phyloP scores from a whole-genome alignment of 2,113 vertebrate genomes.

The Terrapene triunguis region DNA sequence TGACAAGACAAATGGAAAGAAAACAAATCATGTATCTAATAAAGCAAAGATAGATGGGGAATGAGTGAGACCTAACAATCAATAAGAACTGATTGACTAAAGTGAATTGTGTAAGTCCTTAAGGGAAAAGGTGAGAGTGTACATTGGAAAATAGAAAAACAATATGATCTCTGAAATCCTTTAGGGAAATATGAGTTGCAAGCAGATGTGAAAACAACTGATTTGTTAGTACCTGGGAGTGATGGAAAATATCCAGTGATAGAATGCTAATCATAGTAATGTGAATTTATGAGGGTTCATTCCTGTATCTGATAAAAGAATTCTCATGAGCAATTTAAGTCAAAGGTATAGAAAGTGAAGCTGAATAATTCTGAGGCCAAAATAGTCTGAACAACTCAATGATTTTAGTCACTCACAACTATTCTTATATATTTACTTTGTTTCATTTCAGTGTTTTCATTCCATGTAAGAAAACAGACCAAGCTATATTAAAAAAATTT shows the following conservation, averaged over 20 bases:
- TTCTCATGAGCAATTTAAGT: neutral
- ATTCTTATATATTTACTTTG: neutral
- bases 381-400: neutral
- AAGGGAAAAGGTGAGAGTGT: constrained; percentile 21
- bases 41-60: constrained; percentile 23
- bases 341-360: neutral
- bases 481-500: neutral
- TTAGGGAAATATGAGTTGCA: constrained; percentile 30
- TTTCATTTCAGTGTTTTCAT: neutral
- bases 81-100: constrained; percentile 48
- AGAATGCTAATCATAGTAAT: constrained; percentile 28
- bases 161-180: constrained; percentile 49
- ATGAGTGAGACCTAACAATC: constrained; percentile 23
- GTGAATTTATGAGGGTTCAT: neutral
- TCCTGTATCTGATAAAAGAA: neutral
- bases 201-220: constrained; percentile 57
- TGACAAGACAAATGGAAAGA: neutral
- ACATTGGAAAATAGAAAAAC: constrained; percentile 49
- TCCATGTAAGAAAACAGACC: neutral
- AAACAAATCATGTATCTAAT: constrained; percentile 12
- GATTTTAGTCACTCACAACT: neutral
- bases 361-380: neutral
- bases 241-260: constrained; percentile 33
- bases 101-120: constrained; percentile 46
- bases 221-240: constrained; percentile 38